Percentiles rank a stretch among this genome's conserved stretches.
phyloP scores from a whole-genome alignment of 2,113 vertebrate genomes.

The Guaruba guarouba region DNA sequence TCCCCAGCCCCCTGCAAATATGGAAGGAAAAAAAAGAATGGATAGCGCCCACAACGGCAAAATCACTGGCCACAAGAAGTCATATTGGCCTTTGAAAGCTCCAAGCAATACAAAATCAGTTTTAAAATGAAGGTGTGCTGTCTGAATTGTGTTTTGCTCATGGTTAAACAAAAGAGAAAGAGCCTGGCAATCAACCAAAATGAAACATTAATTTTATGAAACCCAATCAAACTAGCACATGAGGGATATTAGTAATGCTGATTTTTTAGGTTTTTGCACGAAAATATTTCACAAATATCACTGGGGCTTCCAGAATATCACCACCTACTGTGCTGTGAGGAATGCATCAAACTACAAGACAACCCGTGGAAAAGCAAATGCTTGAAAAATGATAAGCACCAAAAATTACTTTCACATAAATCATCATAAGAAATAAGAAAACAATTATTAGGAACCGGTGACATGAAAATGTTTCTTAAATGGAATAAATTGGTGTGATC shows the following conservation, averaged over 20 bases:
- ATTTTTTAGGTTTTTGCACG: background rate
- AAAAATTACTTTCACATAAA: background rate
- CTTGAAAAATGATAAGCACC: background rate
- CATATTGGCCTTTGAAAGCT: background rate
- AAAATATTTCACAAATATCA: background rate
- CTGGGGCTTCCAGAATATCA: background rate
- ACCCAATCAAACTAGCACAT: background rate
- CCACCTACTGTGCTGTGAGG: background rate
- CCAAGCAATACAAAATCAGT: accelerated
- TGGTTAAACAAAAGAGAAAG: background rate
- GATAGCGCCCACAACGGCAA: accelerated
- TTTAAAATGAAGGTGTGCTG: background rate
- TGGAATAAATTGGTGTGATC: background rate
- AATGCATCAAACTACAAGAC: background rate
- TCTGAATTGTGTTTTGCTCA: background rate
- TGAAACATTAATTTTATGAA: background rate
- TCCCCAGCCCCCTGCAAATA: background rate
- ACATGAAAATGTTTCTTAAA: background rate
- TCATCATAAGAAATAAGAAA: background rate
- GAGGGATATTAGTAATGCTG: background rate
- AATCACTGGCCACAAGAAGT: background rate
- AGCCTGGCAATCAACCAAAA: background rate
- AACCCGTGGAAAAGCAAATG: background rate
- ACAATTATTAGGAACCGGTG: background rate
- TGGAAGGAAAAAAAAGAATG: background rate